phyloP scores from a whole-genome alignment of 2,888 invertebrate genomes.

The Phortica magna region DNA sequence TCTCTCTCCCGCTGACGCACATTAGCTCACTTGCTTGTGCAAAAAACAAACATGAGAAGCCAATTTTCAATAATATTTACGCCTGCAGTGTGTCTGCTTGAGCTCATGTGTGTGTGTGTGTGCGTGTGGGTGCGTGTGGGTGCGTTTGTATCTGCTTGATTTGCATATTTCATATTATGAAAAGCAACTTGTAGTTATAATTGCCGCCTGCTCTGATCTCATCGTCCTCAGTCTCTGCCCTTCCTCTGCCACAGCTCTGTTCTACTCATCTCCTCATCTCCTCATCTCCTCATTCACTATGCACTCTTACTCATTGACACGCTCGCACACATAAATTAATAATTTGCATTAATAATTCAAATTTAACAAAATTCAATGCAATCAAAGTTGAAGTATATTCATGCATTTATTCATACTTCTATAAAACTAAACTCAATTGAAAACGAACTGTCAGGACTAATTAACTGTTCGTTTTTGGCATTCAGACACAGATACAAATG shows the following conservation, averaged over 20 bases:
- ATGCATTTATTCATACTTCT: background rate
- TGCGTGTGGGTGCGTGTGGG: background rate
- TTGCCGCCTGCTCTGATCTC: background rate
- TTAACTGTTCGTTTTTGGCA: slow-evolving; percentile 24
- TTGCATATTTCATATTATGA: slow-evolving; percentile 11
- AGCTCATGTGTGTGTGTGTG: background rate
- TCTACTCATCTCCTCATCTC: no score
- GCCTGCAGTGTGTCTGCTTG: background rate
- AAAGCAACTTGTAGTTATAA: slow-evolving; percentile 5
- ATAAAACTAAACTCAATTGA: background rate
- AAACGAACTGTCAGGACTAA: background rate
- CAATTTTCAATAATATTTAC: background rate
- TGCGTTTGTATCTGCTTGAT: background rate
- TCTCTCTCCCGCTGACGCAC: background rate
- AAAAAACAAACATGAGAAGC: background rate
- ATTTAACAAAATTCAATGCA: slow-evolving; percentile 31
- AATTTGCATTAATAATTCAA: slow-evolving; percentile 63
- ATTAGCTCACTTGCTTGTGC: background rate
- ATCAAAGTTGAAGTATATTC: slow-evolving; percentile 3
- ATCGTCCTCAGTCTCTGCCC: no score
- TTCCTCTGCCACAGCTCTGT: no score
- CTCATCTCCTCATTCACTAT: no score
- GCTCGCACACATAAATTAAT: slow-evolving; percentile 49
- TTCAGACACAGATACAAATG: background rate
- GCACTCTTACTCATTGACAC: background rate